phyloP scores from a whole-genome alignment of 2,888 invertebrate genomes.

The Drosophila antonietae region DNA sequence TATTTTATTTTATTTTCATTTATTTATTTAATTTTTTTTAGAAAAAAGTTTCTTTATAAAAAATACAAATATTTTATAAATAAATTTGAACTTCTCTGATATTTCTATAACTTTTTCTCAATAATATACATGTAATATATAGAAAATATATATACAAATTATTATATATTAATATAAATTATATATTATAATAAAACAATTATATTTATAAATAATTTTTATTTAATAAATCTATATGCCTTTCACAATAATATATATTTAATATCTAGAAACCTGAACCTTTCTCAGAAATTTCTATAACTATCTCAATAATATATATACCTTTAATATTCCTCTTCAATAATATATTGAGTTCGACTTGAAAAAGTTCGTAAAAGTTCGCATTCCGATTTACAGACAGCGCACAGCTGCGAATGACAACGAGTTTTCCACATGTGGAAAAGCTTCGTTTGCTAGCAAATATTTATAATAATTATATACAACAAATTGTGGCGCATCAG shows the following conservation, averaged over 20 bases:
- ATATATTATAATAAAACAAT: too few species aligned
- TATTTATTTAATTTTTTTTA: background rate
- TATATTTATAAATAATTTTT: too few species aligned
- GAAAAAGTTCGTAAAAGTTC: background rate
- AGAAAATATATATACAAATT: too few species aligned
- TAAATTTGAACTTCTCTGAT: background rate
- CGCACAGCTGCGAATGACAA: constrained; percentile 40
- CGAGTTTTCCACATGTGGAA: constrained; percentile 42
- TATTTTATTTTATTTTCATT: too few species aligned
- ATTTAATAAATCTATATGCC: background rate
- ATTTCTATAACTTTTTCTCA: background rate
- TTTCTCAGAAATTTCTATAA: background rate
- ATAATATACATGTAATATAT: background rate
- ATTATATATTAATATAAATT: too few species aligned
- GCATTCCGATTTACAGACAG: background rate
- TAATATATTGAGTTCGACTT: background rate
- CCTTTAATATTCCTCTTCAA: background rate
- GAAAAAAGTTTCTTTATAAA: background rate
- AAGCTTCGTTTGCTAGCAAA: constrained; percentile 52
- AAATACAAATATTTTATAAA: background rate
- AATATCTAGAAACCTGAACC: background rate
- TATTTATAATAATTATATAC: constrained; percentile 73
- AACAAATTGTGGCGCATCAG: constrained; percentile 43
- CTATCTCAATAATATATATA: too few species aligned
- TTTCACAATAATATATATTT: background rate